Percentiles rank a stretch among this genome's conserved stretches.
Evolutionary conservation across 1,140 invertebrate species (phyloP).

Genomic region (Drosophila bifasciata): DNA sequence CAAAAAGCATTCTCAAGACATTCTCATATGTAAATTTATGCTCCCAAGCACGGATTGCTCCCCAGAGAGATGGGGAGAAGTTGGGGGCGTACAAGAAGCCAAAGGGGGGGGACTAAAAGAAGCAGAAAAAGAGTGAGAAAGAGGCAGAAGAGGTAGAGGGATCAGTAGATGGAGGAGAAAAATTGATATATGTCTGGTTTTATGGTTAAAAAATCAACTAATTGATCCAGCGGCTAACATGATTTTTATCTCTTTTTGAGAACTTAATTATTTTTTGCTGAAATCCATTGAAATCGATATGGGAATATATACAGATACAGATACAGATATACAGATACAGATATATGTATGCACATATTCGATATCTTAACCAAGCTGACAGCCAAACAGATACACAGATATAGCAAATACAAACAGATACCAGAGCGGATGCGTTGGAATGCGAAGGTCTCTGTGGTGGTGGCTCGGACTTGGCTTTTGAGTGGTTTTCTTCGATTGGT

Average conservation of each 20-base stretch:
- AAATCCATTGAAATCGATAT: conserved; percentile 69
- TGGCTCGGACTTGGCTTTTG: conserved; percentile 6
- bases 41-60: conserved; percentile 38
- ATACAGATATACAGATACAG: conserved; percentile 6
- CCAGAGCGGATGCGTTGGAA: conserved; percentile 56
- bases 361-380: conserved; percentile 49
- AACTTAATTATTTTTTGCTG: conserved; percentile 82
- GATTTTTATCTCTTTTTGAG: conserved; percentile 82
- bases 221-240: conserved; percentile 80
- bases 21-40: conserved; percentile 80
- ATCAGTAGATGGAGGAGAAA: conserved; percentile 24
- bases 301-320: neutral
- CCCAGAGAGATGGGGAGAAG: conserved; percentile 3
- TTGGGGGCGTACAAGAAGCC: conserved; percentile 30
- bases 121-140: conserved; percentile 31
- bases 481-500: conserved; percentile 1
- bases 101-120: neutral
- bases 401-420: conserved; percentile 40
- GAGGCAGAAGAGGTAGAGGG: conserved; percentile 22
- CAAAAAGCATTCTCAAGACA: conserved; percentile 77
- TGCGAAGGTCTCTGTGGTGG: conserved; percentile 51
- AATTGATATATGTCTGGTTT: conserved; percentile 75
- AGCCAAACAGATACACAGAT: conserved; percentile 17
- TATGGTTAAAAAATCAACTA: conserved; percentile 76
- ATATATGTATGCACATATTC: conserved; percentile 25